Conservation (phyloP, 1,140 invertebrate species). For the Scaptomyza montana region DNA sequence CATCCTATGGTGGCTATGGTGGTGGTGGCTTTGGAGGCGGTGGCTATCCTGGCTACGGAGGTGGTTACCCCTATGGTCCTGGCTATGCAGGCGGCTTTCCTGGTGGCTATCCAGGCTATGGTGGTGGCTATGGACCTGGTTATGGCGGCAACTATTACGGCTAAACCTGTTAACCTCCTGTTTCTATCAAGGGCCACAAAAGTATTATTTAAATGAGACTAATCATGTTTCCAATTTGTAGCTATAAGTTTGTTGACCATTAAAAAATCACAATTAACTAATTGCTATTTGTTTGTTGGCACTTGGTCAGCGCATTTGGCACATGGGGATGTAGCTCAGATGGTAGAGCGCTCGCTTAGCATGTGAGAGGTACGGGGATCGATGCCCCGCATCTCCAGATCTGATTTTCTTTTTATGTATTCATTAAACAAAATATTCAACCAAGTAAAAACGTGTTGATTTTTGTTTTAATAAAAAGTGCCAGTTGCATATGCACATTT, state of each 20-base stretch:
- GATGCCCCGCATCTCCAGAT: conserved; percentile 87
- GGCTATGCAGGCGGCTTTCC: conserved; percentile 43
- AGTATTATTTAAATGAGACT: conserved; percentile 38
- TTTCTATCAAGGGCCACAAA: not conserved
- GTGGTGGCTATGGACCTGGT: conserved; percentile 29
- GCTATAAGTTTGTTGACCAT: conserved; percentile 35
- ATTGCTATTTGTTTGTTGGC: not conserved
- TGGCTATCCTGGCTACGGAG: conserved; percentile 21
- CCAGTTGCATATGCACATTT: no score
- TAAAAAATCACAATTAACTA: conserved; percentile 8
- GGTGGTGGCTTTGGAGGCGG: conserved; percentile 14
- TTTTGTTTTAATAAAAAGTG: no score
- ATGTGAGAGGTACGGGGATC: conserved; percentile 93
- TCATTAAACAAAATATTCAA: no score
- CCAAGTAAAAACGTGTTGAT: no score
- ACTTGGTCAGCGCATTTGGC: not conserved
- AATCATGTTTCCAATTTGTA: conserved; percentile 31
- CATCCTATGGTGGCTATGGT: conserved; percentile 25
- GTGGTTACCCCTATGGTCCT: conserved; percentile 15
- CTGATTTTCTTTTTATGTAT: not conserved
- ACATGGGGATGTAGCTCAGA: conserved; percentile 88
- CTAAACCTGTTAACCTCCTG: not conserved
- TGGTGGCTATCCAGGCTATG: conserved; percentile 26
- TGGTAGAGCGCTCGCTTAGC: conserved; percentile 94
- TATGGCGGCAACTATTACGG: conserved; percentile 42